These are phyloP conservation scores for Oryzias melastigma DNA, from an alignment of 2,113 vertebrate genomes.

Conservation along the genomic window DNA sequence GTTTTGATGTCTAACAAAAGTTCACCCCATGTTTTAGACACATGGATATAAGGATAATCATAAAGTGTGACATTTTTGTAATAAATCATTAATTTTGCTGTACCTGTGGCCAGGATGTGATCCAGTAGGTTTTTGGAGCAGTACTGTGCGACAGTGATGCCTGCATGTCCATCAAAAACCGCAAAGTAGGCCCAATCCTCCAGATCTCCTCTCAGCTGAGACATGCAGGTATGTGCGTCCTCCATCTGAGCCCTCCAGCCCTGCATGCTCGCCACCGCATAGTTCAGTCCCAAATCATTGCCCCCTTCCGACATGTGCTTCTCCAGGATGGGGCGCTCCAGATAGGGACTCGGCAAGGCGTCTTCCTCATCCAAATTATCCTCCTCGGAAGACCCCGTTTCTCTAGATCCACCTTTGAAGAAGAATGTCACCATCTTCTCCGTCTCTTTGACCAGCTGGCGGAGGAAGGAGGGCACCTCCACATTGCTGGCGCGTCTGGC, in stretches of 20 bases:
- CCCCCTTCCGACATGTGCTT: slow-evolving; percentile 73
- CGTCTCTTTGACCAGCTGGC: slow-evolving; percentile 74
- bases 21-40: background rate
- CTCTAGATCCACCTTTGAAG: slow-evolving; percentile 72
- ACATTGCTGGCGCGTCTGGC: slow-evolving; percentile 71
- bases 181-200: slow-evolving; percentile 79
- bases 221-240: slow-evolving; percentile 76
- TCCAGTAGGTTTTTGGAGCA: slow-evolving; percentile 78
- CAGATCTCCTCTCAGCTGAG: slow-evolving; percentile 63
- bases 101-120: slow-evolving; percentile 77
- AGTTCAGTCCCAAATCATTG: slow-evolving; percentile 63
- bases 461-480: slow-evolving; percentile 78
- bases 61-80: background rate
- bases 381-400: slow-evolving; percentile 41
- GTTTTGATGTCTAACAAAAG: background rate
- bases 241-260: slow-evolving; percentile 83
- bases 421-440: slow-evolving; percentile 79
- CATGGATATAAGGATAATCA: background rate
- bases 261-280: slow-evolving; percentile 77
- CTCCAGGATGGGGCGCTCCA: slow-evolving; percentile 70
- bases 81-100: background rate
- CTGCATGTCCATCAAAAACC: slow-evolving; percentile 81
- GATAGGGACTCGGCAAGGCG: slow-evolving; percentile 59
- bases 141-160: slow-evolving; percentile 77
- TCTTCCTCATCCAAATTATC: slow-evolving; percentile 60